phyloP scores from a whole-genome alignment of 2,888 invertebrate species.

The Lasioglossum leucozonium region DNA sequence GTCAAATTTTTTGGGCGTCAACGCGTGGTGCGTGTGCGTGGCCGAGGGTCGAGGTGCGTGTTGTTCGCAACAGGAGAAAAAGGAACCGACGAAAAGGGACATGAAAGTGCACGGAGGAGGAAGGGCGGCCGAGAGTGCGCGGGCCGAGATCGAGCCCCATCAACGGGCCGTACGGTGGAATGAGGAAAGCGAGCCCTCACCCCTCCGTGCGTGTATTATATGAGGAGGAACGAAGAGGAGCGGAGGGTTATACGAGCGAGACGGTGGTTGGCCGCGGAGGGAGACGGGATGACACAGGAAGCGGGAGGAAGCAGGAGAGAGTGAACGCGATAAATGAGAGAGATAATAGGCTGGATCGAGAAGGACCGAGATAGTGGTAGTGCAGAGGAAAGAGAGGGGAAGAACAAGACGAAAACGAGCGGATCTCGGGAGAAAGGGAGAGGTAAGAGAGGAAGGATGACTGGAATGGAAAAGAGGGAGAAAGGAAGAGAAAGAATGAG shows the following conservation, averaged over 20 bases:
- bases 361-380: conserved; percentile 47
- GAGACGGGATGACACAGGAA: conserved; percentile 5
- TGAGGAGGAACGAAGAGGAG: conserved; percentile 36
- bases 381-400: background rate
- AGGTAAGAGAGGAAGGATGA: conserved; percentile 31
- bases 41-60: conserved; percentile 59
- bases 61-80: conserved; percentile 56
- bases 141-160: conserved; percentile 51
- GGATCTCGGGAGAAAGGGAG: conserved; percentile 9
- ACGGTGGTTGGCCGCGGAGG: background rate
- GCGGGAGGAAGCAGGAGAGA: conserved; percentile 20
- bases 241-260: background rate
- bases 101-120: conserved; percentile 54
- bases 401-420: conserved; percentile 33
- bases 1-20: conserved; percentile 73
- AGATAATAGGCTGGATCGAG: conserved; percentile 70
- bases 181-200: conserved; percentile 19
- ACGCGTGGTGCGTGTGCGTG: conserved; percentile 62
- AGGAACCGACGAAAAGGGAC: conserved; percentile 57
- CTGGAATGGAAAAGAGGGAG: conserved; percentile 64
- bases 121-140: conserved; percentile 45
- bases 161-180: conserved; percentile 19
- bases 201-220: conserved; percentile 29
- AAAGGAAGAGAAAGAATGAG: conserved; percentile 71
- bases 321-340: conserved; percentile 73